Evolutionary conservation across 2,113 vertebrate genomes (phyloP), one percentile per base, ranked within the genome.

Genomic region (Alectura lathami): DNA sequence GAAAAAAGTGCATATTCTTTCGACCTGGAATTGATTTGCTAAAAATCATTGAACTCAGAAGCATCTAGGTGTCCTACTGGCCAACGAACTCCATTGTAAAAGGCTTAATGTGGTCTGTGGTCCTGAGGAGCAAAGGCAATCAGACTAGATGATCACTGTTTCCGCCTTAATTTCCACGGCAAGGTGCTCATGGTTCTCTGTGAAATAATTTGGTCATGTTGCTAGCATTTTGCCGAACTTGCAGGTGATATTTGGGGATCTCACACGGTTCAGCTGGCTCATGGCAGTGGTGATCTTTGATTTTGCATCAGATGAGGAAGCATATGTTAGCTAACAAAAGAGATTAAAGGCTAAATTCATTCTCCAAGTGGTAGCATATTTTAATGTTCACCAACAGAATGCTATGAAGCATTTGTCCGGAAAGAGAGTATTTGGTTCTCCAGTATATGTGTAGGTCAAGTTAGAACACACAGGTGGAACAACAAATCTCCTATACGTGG

Each of bases 231-330:
- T 64, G 30, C 26, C 23, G 51, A 79, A 79, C 13, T 34, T 79
- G 57, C 73, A 99, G 99, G 99, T 98, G 95, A 98, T 99, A 97
- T 99, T 99, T 97, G 98, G 98, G 95, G 99, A 99, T 83, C 88
- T 99, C 64, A 95, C 98, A 36, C 98, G 98, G 73, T 99, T 99
- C 77, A 99, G 99, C 96, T 99, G 98, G 98, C 94, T 99, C 77
- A 98, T 98, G 97, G 96, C 98, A 53, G 98, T 99, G 62, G 97
- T 99, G 48, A 98, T 99, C 18, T 89, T 99, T 79, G 99, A 98
- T 70, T 99, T 98, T 95, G 98, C 98, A 88, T 98, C 98, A 79
- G 98, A 98, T 99, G 89, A 97, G 83, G 70, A 57, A 57, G 56
- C 57, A 36, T 34, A 36, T 36, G n/a, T 24, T 34, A 36, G 22